These are phyloP conservation scores for Menura novaehollandiae DNA, from an alignment of 2,113 vertebrate genomes.

Conservation along the genomic window DNA sequence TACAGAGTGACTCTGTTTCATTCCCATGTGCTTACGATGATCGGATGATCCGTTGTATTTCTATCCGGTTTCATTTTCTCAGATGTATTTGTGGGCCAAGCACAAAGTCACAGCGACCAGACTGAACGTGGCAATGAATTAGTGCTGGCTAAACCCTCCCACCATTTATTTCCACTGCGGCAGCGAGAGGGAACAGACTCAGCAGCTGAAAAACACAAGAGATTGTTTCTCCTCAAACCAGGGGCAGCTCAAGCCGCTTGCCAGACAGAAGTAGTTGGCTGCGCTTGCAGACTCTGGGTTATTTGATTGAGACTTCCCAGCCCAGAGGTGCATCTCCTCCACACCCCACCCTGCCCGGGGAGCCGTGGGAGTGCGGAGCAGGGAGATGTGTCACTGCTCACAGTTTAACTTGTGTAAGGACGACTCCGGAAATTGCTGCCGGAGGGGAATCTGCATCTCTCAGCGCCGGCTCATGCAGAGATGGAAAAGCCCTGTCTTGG, in stretches of 20 bases:
- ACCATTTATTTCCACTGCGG: constrained; percentile 3
- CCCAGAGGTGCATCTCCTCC: neutral
- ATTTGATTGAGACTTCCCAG: neutral
- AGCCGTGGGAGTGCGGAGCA: fast-evolving
- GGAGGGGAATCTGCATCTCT: neutral
- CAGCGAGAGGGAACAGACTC: neutral
- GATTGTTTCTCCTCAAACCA: neutral
- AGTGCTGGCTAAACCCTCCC: constrained; percentile 37
- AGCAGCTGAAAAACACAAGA: neutral
- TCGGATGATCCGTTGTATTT: neutral
- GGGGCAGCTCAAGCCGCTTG: neutral
- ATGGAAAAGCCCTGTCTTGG: neutral
- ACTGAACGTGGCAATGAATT: neutral
- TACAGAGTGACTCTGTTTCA: constrained; percentile 52
- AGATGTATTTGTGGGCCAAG: neutral
- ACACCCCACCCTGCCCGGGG: neutral
- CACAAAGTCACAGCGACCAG: neutral
- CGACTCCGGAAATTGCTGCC: neutral
- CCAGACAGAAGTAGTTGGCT: neutral
- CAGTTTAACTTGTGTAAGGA: neutral
- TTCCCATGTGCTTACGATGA: constrained; percentile 25
- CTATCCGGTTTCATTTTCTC: neutral
- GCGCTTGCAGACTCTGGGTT: neutral
- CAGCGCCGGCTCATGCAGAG: neutral
- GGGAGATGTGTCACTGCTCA: neutral